These are phyloP conservation scores for Myanophis thanlyinensis DNA, from an alignment of 2,113 vertebrate genomes.

Conservation along the genomic window DNA sequence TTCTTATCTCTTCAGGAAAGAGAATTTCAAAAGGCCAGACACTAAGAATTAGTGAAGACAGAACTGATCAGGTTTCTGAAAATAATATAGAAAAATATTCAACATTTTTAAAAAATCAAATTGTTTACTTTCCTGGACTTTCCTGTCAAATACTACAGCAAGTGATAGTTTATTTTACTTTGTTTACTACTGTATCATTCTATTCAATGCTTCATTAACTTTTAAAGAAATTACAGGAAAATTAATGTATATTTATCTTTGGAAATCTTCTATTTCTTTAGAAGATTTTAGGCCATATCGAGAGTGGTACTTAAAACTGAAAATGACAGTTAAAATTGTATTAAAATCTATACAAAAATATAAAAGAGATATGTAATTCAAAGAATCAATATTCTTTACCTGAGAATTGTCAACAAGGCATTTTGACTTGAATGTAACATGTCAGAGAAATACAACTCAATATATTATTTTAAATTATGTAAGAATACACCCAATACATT, in stretches of 20 bases:
- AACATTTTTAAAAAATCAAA: slow-evolving; percentile 60
- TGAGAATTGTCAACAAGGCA: slow-evolving; percentile 48
- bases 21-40: neutral
- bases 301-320: slow-evolving; percentile 38
- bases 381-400: slow-evolving; percentile 42
- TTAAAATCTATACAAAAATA: slow-evolving; percentile 64
- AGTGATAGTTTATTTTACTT: slow-evolving; percentile 76
- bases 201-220: slow-evolving; percentile 69
- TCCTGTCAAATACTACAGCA: slow-evolving; percentile 69
- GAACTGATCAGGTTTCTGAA: slow-evolving; percentile 69
- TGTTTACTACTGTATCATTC: slow-evolving; percentile 51
- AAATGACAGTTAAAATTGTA: slow-evolving; percentile 66
- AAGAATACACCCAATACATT: neutral
- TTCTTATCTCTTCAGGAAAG: neutral
- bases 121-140: slow-evolving; percentile 67
- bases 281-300: slow-evolving; percentile 57
- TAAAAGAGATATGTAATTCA: slow-evolving; percentile 50
- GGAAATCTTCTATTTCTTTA: slow-evolving; percentile 25
- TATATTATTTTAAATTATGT: neutral
- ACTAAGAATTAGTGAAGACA: slow-evolving; percentile 46
- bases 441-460: neutral
- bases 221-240: slow-evolving; percentile 70
- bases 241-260: slow-evolving; percentile 77
- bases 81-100: slow-evolving; percentile 69
- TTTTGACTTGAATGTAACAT: neutral